Conservation (phyloP, 2,888 invertebrate genomes). For the Chouioia cunea region DNA sequence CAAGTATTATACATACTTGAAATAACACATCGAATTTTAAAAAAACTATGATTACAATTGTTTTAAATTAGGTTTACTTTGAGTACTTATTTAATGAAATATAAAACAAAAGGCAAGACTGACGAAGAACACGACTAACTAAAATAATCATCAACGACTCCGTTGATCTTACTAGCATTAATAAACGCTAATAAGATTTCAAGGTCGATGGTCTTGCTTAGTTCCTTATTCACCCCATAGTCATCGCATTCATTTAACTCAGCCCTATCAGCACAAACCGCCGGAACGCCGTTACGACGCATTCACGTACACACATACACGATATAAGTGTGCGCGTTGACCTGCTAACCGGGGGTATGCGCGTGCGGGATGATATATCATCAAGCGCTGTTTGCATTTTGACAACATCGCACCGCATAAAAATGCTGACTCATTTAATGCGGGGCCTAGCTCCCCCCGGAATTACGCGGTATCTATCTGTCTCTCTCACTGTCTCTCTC, state of each 20-base stretch:
- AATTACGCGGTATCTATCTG: slow-evolving; percentile 60
- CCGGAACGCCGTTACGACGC: neutral
- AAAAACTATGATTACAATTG: too few species aligned
- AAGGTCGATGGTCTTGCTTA: slow-evolving; percentile 21
- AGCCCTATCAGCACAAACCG: slow-evolving; percentile 26
- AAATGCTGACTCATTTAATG: slow-evolving; percentile 70
- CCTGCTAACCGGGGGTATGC: neutral
- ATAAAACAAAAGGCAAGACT: too few species aligned
- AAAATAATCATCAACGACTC: too few species aligned
- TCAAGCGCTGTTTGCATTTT: slow-evolving; percentile 69
- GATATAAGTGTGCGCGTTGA: neutral
- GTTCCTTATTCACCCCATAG: slow-evolving; percentile 30
- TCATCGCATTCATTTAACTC: slow-evolving; percentile 39
- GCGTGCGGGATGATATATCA: slow-evolving; percentile 66
- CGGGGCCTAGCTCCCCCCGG: slow-evolving; percentile 68
- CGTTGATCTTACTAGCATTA: too few species aligned
- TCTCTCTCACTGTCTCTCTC: slow-evolving; percentile 52
- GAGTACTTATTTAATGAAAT: too few species aligned
- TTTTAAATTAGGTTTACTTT: too few species aligned
- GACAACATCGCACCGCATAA: slow-evolving; percentile 68
- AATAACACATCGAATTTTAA: too few species aligned
- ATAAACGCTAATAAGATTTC: slow-evolving; percentile 19
- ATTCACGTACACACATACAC: neutral
- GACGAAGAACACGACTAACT: too few species aligned
- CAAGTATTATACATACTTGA: neutral